Base-by-base conservation (phyloP, 2,113 vertebrate genomes). In the Lagopus muta region DNA sequence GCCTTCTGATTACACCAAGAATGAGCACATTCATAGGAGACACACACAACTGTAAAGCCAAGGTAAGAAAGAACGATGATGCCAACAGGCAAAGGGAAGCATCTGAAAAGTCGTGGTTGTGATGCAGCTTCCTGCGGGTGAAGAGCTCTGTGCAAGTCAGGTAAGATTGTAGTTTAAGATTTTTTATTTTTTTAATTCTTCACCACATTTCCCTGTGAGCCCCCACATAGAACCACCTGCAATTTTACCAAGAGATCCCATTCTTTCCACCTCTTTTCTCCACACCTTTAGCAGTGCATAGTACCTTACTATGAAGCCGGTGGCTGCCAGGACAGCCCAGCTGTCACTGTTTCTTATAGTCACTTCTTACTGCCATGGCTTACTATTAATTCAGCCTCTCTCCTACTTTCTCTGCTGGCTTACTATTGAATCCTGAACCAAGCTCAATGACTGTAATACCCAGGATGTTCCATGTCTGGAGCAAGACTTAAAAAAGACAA, bases 1-100 rank as follows among this genome's bases (percentile, higher is more conserved):
- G 45, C 42, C 79, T 50, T 86, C 57, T 79, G 85, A 85, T 85
- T 54, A 76, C n/a, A 76, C 32, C 40, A 89, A 43, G 36, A 58
- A 57, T 9, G 16, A 8, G 76, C 2, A 5, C 43, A 60, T 84
- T 75, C 70, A 69, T 18, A 67, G 52, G 25, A 86, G 57, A 7
- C 25, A 57, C 48, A 32, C 43, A 22, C 71, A 92, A 66, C 81
- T 92, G 38, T 13, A 66, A 57, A 60, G 48, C 42, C 30, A 36
- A 66, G 58, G n/a, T 36, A 71, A 75, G 43, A 66, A 43, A 87
- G 54, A 69, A 55, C 25, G 50, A 24, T 40, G 15, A 82, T 79
- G 48, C 10, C n/a, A 57, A 0, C 8, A n/a, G 43, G 30, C 1
- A 1, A 73, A 85, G n/a, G 14, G 25, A 72, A 72, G 13, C 4